Conservation (phyloP, 2,113 vertebrate genomes). For the Cephalopholis sonnerati region DNA sequence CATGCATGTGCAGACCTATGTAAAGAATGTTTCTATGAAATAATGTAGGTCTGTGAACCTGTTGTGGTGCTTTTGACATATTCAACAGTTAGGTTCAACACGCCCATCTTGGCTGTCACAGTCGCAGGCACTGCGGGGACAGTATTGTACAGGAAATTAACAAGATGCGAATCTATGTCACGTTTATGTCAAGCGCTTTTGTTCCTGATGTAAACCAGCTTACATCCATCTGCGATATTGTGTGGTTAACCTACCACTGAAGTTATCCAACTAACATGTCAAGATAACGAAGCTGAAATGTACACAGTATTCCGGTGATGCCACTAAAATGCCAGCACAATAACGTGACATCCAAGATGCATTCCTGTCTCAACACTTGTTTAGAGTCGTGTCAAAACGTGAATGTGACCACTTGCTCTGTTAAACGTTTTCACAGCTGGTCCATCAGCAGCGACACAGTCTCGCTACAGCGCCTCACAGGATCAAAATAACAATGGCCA, state of each 20-base stretch:
- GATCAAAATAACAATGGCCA: slow-evolving; percentile 54
- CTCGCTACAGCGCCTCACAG: background rate
- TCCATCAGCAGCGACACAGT: background rate
- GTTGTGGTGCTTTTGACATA: background rate
- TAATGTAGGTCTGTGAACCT: background rate
- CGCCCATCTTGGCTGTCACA: background rate
- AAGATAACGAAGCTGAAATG: background rate
- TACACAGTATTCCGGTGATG: background rate
- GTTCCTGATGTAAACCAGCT: background rate
- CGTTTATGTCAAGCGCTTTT: too few relatives aligned
- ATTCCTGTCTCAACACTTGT: fast-evolving
- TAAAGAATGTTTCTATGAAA: background rate
- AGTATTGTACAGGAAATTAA: background rate
- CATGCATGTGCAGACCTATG: background rate
- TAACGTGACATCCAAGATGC: background rate
- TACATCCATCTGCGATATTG: background rate
- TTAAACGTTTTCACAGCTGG: background rate
- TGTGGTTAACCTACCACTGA: background rate
- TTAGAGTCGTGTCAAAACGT: background rate
- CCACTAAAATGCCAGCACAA: background rate
- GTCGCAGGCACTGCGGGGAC: background rate
- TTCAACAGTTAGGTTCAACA: slow-evolving; percentile 14
- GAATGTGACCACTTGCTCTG: background rate
- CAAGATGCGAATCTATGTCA: background rate
- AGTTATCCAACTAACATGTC: background rate